Conservation (phyloP, 2,888 invertebrate genomes). For the Drosophila leonis region DNA sequence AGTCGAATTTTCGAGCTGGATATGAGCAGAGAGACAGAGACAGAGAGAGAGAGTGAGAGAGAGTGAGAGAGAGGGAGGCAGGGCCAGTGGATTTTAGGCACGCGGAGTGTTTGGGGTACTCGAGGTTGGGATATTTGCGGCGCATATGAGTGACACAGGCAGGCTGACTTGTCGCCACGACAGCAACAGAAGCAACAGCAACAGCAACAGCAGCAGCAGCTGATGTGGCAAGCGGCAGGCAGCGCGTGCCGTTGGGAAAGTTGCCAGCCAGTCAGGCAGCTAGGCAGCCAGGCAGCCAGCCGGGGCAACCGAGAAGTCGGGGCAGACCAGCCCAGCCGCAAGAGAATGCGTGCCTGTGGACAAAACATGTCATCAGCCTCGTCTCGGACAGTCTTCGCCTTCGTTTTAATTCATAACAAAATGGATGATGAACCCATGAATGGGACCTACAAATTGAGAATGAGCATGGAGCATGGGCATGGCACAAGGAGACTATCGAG, state of each 20-base stretch:
- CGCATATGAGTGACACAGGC: slow-evolving; percentile 77
- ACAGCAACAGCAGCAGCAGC: slow-evolving; percentile 21
- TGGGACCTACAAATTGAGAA: slow-evolving; percentile 41
- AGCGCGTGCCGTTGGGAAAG: slow-evolving; percentile 81
- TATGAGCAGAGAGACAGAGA: neutral
- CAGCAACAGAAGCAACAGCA: slow-evolving; percentile 30
- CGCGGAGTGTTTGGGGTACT: slow-evolving; percentile 13
- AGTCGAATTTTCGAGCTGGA: slow-evolving; percentile 28
- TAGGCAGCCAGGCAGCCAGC: slow-evolving; percentile 24
- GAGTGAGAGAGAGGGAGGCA: neutral
- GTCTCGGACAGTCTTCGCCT: slow-evolving; percentile 60
- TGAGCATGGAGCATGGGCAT: slow-evolving; percentile 1
- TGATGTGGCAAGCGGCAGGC: slow-evolving; percentile 23
- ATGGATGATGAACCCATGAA: slow-evolving; percentile 69
- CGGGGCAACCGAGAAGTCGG: slow-evolving; percentile 26
- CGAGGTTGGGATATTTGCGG: slow-evolving; percentile 75
- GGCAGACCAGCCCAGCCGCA: slow-evolving; percentile 52
- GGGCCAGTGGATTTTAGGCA: slow-evolving; percentile 7
- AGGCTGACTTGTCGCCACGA: slow-evolving; percentile 71
- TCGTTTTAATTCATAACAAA: slow-evolving; percentile 76
- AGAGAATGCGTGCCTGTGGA: slow-evolving; percentile 80
- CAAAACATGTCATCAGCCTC: slow-evolving; percentile 80
- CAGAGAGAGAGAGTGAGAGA: neutral
- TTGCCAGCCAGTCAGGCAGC: slow-evolving; percentile 59
- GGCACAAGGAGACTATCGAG: neutral